Evolutionary conservation across 2,888 invertebrate genomes (phyloP), one percentile per base, ranked within the genome.

Genomic region (Macaria liturata): DNA sequence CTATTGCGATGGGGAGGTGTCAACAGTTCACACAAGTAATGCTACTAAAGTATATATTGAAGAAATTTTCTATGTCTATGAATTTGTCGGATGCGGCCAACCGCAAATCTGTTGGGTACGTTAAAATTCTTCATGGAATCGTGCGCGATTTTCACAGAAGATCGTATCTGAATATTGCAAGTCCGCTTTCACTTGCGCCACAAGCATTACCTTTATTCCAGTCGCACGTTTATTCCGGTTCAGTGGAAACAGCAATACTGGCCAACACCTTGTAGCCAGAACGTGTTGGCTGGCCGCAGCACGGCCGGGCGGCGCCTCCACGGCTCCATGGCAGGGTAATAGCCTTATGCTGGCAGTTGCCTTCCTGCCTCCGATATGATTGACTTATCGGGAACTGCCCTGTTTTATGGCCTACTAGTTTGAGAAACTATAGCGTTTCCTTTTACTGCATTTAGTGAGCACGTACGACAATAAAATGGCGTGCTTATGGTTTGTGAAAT

Each of bases 231-330:
- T 78, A 83, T 81, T 83, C 81, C 82, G 78, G 83, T 84, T 84
- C 84, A 84, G 67, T 85, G 83, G 83, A 83, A 86, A 74, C 72
- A 73, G 80, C 76, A 83, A 81, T 74, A 76, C 69, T 74, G 57
- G 67, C 64, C 78, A 71, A 69, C 71, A 70, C 75, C 74, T 78
- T 80, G 82, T 76, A 70, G 78, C 70, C 64, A 39, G 78, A 73
- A 79, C 83, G 81, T 82, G 83, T 73, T 63, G 56, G 56, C 57
- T 52, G 59, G 37, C 57, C 55, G 61, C 58, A 20, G 20, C 20
- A 20, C 20, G 55, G 37, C 53, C 9, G 20, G 32, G 34, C 46
- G 20, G 34, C 8, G n/a, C 32, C 30, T 20, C 20, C 7, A 30
- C 7, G 30, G 30, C 45, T 30, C 45, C 49, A n/a, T 40, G 30